Evolutionary conservation across 2,113 vertebrate species (phyloP), one percentile per base, ranked within the genome.

Genomic region (Diphyllodes magnificus): DNA sequence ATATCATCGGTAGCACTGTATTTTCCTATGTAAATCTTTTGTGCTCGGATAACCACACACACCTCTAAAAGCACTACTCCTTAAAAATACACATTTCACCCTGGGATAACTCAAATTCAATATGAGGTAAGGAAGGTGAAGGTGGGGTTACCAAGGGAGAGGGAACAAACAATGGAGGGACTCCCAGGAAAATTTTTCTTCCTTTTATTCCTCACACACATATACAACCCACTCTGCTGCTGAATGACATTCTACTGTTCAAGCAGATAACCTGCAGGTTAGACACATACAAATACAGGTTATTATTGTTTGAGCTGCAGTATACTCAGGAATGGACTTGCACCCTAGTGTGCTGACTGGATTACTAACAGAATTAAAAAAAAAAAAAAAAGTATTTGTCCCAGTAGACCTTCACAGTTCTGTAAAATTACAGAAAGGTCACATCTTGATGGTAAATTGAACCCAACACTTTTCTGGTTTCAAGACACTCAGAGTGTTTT

Each of bases 181-280:
- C 11, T 80, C 21, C 7, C 31, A 42, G 14, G 31, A 90, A 93
- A 39, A 35, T 14, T 59, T 87, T 79, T 86, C 20, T 33, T 63
- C 42, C 15, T 63, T 59, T 86, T 66, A 28, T 73, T 60, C 31
- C 50, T 51, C 33, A 45, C 30, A 77, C 40, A 86, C 17, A 44
- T 54, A 83, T 13, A 81, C 44, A 86, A 83, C 24, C 21, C 20
- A 15, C 19, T 77, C 59, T 39, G 42, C 42, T 77, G 42, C 85
- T 80, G 72, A 82, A 70, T 75, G 64, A 83, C 60, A 73, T 77
- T 94, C 51, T 86, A 20, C 89, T 93, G 95, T 92, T 81, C 86
- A 88, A 78, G 82, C 28, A 83, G 56, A 71, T 90, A 94, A 93
- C 90, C 86, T 71, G 50, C 50, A 86, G 82, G 76, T 94, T 94